These are phyloP conservation scores for Heteromurus nitidus DNA, from an alignment of 2,888 invertebrate genomes.

Conservation along the genomic window DNA sequence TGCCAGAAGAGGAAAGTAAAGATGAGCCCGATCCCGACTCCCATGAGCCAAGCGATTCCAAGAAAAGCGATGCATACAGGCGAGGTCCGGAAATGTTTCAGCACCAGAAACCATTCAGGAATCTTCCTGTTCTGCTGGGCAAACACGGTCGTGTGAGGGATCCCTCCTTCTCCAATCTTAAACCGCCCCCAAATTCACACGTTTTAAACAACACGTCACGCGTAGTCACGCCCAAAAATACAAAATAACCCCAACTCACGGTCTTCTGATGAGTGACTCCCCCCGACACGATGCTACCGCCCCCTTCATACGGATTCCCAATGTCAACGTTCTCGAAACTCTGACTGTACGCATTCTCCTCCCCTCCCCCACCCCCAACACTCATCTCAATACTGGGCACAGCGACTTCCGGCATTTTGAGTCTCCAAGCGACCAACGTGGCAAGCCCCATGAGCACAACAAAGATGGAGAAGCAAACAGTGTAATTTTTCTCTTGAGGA, in stretches of 20 bases:
- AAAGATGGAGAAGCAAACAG: slow-evolving; percentile 98
- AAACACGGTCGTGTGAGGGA: slow-evolving; percentile 70
- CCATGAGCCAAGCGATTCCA: slow-evolving; percentile 99
- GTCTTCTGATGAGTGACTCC: slow-evolving; percentile 32
- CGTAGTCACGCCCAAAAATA: not conserved
- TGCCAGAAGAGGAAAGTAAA: slow-evolving; percentile 99
- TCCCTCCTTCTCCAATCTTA: slow-evolving; percentile 55
- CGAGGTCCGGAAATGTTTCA: slow-evolving; percentile 91
- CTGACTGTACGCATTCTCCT: slow-evolving; percentile 43
- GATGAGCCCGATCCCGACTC: slow-evolving; percentile 98
- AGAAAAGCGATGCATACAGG: slow-evolving; percentile 91
- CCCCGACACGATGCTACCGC: slow-evolving; percentile 22
- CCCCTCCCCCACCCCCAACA: slow-evolving; percentile 43
- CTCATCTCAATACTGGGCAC: slow-evolving; percentile 57
- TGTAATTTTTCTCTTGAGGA: slow-evolving; percentile 95
- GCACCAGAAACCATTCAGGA: slow-evolving; percentile 92
- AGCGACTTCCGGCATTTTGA: slow-evolving; percentile 66
- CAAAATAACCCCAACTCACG: not conserved
- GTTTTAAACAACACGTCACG: too few species aligned
- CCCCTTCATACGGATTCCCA: slow-evolving; percentile 34
- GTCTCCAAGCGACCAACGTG: slow-evolving; percentile 67
- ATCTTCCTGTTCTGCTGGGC: slow-evolving; percentile 78
- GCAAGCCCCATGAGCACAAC: slow-evolving; percentile 77
- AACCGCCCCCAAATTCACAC: too few species aligned
- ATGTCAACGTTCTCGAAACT: slow-evolving; percentile 71